Evolutionary conservation across 2,113 vertebrate genomes (phyloP).

Genomic region (Mobula hypostoma): DNA sequence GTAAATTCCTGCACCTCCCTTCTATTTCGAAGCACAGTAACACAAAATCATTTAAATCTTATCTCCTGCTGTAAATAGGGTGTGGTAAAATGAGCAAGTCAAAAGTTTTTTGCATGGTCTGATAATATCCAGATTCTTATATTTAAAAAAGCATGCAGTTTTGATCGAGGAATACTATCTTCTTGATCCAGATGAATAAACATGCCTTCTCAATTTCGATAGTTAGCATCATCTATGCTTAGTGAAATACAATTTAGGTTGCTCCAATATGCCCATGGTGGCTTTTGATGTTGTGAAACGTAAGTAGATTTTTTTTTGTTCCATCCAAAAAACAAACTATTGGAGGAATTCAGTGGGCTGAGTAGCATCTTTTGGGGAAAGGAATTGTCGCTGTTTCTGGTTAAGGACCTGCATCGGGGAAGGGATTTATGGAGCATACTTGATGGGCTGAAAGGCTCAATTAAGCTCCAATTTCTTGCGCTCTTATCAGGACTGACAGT

Average conservation of each 20-base stretch:
- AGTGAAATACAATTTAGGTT: neutral
- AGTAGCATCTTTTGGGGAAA: too few species aligned
- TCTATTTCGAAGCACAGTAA: neutral
- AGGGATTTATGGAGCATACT: too few species aligned
- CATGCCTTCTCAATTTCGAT: neutral
- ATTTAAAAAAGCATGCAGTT: neutral
- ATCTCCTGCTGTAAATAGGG: neutral
- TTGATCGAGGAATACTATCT: neutral
- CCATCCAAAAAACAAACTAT: too few species aligned
- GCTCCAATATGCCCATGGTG: neutral
- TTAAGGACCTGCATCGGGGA: too few species aligned
- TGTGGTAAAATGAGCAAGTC: neutral
- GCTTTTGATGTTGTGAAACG: neutral
- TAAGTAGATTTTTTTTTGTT: neutral
- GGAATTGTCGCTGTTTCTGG: too few species aligned
- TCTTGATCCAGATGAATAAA: conserved; percentile 9
- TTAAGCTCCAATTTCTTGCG: too few species aligned
- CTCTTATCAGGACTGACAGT: too few species aligned
- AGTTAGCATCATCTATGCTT: neutral
- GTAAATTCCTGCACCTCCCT: neutral
- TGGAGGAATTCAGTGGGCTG: too few species aligned
- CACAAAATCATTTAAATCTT: neutral
- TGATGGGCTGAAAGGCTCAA: too few species aligned
- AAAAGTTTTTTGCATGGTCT: neutral
- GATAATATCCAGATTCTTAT: neutral